These are phyloP conservation scores for Entelurus aequoreus DNA, from an alignment of 2,113 vertebrate species.

Conservation along the genomic window DNA sequence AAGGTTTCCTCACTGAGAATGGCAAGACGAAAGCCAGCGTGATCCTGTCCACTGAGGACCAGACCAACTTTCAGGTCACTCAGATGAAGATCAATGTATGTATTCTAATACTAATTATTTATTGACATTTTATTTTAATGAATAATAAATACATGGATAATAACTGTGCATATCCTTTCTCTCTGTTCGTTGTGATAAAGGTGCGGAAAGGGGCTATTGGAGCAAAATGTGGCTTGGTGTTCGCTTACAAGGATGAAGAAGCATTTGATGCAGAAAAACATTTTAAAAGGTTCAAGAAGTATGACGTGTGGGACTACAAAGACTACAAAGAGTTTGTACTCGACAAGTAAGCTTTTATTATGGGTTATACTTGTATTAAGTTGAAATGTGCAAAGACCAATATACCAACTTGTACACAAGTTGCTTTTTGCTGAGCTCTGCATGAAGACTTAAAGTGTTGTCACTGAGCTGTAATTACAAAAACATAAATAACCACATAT, in stretches of 20 bases:
- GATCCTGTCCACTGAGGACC: slow-evolving; percentile 88
- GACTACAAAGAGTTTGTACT: slow-evolving; percentile 88
- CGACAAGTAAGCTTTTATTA: slow-evolving; percentile 75
- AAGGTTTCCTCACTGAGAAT: slow-evolving; percentile 94
- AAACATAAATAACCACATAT: too few relatives aligned
- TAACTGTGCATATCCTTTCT: background rate
- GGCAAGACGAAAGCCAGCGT: slow-evolving; percentile 88
- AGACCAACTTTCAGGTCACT: slow-evolving; percentile 90
- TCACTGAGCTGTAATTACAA: too few relatives aligned
- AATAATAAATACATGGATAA: background rate
- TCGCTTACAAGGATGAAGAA: slow-evolving; percentile 80
- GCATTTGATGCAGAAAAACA: slow-evolving; percentile 89
- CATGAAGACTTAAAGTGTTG: too few relatives aligned
- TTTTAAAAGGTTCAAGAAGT: slow-evolving; percentile 87
- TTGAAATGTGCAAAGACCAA: background rate
- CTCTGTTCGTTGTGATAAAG: slow-evolving; percentile 52
- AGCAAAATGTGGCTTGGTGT: slow-evolving; percentile 91
- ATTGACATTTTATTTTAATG: background rate
- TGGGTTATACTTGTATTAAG: too few relatives aligned
- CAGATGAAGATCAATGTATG: slow-evolving; percentile 93
- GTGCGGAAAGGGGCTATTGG: slow-evolving; percentile 93
- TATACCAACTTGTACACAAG: too few relatives aligned
- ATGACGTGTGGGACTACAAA: slow-evolving; percentile 81
- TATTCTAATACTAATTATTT: background rate
- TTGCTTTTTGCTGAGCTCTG: too few relatives aligned